These are phyloP conservation scores for Triplophysa bombifrons DNA, from an alignment of 2,797 vertebrate species.

Conservation along the genomic window DNA sequence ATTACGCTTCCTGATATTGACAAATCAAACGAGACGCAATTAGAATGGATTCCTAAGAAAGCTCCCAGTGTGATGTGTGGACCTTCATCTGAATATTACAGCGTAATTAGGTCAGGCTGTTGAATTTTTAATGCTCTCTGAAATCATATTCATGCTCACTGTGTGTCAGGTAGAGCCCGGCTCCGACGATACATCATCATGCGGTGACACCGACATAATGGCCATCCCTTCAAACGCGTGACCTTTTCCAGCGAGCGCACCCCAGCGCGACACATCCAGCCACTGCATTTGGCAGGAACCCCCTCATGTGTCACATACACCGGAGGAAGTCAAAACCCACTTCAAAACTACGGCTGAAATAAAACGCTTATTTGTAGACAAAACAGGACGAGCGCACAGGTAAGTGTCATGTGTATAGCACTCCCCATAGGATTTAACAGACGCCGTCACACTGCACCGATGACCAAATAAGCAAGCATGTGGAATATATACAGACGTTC, in stretches of 20 bases:
- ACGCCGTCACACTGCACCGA: neutral
- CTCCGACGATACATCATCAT: conserved; percentile 82
- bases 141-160: conserved; percentile 84
- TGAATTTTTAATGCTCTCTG: conserved; percentile 86
- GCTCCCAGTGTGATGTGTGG: conserved; percentile 71
- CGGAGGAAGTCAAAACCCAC: conserved; percentile 27
- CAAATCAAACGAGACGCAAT: conserved; percentile 82
- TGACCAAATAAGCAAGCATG: too few relatives aligned
- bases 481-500: too few relatives aligned
- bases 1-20: conserved; percentile 75
- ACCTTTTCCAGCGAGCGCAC: conserved; percentile 71
- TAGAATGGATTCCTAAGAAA: conserved; percentile 79
- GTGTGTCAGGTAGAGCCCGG: conserved; percentile 80
- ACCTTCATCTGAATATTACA: conserved; percentile 80
- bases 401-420: neutral
- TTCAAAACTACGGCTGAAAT: conserved; percentile 34
- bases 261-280: conserved; percentile 51
- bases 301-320: conserved; percentile 47
- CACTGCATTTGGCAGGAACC: conserved; percentile 55
- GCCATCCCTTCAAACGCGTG: conserved; percentile 82
- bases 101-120: conserved; percentile 85
- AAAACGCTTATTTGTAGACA: conserved; percentile 20
- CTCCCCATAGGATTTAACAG: neutral
- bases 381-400: neutral
- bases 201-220: conserved; percentile 81